Evolutionary conservation across 2,797 vertebrate species (phyloP).

Genomic region (Sebastes miniatus): DNA sequence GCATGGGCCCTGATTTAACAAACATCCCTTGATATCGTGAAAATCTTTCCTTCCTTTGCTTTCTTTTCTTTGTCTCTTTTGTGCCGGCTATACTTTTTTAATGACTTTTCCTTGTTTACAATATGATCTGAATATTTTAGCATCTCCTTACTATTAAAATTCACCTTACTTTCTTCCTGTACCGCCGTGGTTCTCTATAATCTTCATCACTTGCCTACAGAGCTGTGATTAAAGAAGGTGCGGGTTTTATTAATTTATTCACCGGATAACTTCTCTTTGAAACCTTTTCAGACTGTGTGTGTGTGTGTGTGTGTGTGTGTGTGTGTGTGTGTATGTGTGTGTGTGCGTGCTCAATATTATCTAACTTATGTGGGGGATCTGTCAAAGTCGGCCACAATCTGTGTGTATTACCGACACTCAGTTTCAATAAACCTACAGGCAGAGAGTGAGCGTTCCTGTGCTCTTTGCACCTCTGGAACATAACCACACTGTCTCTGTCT

Average conservation of each 20-base stretch:
- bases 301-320: not conserved
- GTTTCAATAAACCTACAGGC: not conserved
- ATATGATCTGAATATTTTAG: not conserved
- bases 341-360: not conserved
- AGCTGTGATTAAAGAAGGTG: not conserved
- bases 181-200: not conserved
- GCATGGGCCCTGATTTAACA: not conserved
- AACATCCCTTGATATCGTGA: not conserved
- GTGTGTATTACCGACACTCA: not conserved
- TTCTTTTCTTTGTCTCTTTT: not conserved
- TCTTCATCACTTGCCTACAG: not conserved
- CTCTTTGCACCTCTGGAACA: conserved; percentile 4
- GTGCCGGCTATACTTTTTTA: not conserved
- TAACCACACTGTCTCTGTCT: not conserved
- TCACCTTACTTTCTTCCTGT: not conserved
- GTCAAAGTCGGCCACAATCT: conserved; percentile 5
- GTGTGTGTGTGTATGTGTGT: not conserved
- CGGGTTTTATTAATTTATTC: conserved; percentile 12
- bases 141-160: not conserved
- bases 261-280: not conserved
- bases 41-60: not conserved
- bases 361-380: not conserved
- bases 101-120: conserved; percentile 12
- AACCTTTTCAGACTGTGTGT: not conserved
- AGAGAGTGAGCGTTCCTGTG: conserved; percentile 9